Conservation (phyloP, 2,113 vertebrate species). For the Notothenia coriiceps region DNA sequence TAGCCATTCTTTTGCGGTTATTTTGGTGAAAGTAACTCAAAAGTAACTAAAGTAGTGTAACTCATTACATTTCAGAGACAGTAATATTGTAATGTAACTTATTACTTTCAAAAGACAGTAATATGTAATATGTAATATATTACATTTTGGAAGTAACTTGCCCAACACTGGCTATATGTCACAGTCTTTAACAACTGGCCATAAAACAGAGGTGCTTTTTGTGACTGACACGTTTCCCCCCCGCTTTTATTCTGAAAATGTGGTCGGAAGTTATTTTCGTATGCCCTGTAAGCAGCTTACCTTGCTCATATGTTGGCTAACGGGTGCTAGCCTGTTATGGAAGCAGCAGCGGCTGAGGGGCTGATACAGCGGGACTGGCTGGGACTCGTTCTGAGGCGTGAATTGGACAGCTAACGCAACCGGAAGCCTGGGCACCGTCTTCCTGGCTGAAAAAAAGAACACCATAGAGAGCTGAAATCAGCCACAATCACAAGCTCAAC, state of each 20-base stretch:
- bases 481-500: conserved; percentile 29
- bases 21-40: too few relatives aligned
- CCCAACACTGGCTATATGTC: not conserved
- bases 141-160: too few relatives aligned
- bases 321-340: conserved; percentile 60
- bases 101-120: too few relatives aligned
- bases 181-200: not conserved
- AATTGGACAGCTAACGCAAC: conserved; percentile 61
- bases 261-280: not conserved
- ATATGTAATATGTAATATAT: too few relatives aligned
- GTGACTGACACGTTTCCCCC: fast-evolving
- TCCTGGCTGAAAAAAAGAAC: conserved; percentile 50
- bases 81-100: too few relatives aligned
- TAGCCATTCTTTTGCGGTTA: too few relatives aligned
- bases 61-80: too few relatives aligned
- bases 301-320: conserved; percentile 2
- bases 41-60: too few relatives aligned
- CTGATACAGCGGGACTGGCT: conserved; percentile 44
- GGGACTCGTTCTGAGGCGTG: conserved; percentile 55
- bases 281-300: fast-evolving
- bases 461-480: conserved; percentile 6
- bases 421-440: conserved; percentile 48
- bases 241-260: conserved; percentile 51
- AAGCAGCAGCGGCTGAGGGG: conserved; percentile 8
- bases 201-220: not conserved